Percentiles rank a stretch among this genome's conserved stretches.
These are phyloP conservation scores for Helicoverpa assulta DNA, from an alignment of 2,888 invertebrate genomes.

Conservation along the genomic window DNA sequence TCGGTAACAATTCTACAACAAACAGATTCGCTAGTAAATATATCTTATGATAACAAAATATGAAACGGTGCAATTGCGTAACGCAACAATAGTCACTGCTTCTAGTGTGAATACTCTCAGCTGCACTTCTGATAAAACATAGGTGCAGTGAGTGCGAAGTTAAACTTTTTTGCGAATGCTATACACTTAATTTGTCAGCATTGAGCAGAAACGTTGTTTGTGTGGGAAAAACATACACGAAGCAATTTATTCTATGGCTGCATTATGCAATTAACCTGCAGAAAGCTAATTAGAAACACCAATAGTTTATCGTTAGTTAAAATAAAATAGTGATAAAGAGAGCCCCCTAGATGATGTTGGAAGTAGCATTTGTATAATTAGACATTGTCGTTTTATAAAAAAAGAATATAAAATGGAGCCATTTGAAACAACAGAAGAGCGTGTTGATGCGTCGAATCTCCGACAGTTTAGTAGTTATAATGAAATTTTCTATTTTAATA, in stretches of 20 bases:
- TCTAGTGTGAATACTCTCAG: constrained; percentile 14
- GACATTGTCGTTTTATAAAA: constrained; percentile 83
- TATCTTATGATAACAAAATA: constrained; percentile 75
- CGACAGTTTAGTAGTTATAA: constrained; percentile 85
- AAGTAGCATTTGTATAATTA: constrained; percentile 88
- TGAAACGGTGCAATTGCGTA: constrained; percentile 32
- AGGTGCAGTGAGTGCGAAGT: neutral
- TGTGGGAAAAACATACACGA: neutral
- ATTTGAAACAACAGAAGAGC: constrained; percentile 72
- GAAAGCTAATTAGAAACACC: constrained; percentile 82
- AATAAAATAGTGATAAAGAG: constrained; percentile 77
- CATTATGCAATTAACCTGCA: constrained; percentile 69
- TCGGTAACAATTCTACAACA: constrained; percentile 61
- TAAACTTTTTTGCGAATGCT: neutral
- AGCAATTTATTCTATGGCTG: constrained; percentile 32
- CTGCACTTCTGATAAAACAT: neutral
- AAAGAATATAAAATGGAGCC: constrained; percentile 70
- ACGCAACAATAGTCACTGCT: constrained; percentile 13
- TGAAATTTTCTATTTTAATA: constrained; percentile 89
- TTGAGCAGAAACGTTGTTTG: neutral
- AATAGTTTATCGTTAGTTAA: constrained; percentile 84
- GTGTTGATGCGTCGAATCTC: constrained; percentile 85
- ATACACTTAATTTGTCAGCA: neutral
- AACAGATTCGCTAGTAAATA: constrained; percentile 68
- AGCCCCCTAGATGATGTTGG: constrained; percentile 82